Base-by-base conservation (phyloP, 2,797 vertebrate genomes). In the Ciconia nigra region DNA sequence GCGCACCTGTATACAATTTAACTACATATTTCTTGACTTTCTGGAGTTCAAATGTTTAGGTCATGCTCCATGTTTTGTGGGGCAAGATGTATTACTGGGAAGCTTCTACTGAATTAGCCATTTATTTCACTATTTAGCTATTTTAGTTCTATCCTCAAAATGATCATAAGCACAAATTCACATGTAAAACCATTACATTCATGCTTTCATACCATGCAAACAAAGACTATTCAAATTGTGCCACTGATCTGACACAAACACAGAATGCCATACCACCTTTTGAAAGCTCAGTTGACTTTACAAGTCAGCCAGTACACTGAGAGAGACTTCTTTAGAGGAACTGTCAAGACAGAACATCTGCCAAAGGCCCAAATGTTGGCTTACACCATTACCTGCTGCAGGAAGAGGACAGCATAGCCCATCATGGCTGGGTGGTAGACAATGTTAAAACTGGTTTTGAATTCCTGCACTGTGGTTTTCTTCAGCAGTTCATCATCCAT, bases 401-500 rank as follows among this genome's bases (percentile, higher is more conserved):
- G 97, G 96, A 99, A 99, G 67, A 97, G 91, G 17, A 98, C 1
- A 26, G 99, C 98, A 39, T 98, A 99, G 93, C 97, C 97, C 92
- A 98, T 73, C 90, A 99, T 98, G 57, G 99, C 99, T 9, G 99
- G 99, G 89, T 99, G 99, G 96, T 98, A 97, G 73, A 99, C 96
- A 84, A 99, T 96, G 98, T 99, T 98, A 58, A 99, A 99, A 89
- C 98, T 96, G 33, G 7, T 91, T 97, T 97, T 97, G 89, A 97
- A 93, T 1, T 99, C 97, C 3, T 97, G 77, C 44, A 99, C 96
- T 62, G 73, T 83, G n/a, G 98, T 98, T 95, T 96, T 98, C 76
- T 86, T 94, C 46, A 99, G 97, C 78, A 99, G 78, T 92, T 98
- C 65, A 4, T 98, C 97, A 17, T 96, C 92, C 77, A 99, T 93